Conservation (phyloP, 2,888 invertebrate genomes). For the Hololepta plana region DNA sequence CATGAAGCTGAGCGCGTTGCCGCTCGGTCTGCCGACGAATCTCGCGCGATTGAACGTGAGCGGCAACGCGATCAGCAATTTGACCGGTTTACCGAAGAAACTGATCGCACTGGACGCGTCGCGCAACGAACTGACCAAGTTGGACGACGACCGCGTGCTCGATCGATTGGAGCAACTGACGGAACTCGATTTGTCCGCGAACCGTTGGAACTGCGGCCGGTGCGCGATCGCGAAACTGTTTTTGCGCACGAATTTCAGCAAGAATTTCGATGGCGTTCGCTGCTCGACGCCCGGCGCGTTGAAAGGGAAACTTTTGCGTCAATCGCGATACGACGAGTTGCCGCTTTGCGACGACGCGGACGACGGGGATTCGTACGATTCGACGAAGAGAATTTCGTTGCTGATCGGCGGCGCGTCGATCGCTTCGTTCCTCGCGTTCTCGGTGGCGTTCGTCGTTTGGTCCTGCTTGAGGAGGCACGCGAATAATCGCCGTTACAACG, state of each 20-base stretch:
- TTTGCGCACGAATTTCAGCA: conserved; percentile 35
- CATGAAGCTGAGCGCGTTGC: conserved; percentile 35
- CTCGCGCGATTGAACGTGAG: conserved; percentile 53
- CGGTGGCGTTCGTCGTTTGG: conserved; percentile 31
- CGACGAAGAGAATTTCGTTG: too few relatives aligned
- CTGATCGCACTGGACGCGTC: conserved; percentile 51
- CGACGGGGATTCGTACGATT: too few relatives aligned
- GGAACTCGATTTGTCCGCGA: conserved; percentile 35
- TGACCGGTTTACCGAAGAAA: conserved; percentile 38
- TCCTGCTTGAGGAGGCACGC: conserved; percentile 52
- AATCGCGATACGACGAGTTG: conserved; percentile 24
- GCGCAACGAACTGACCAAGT: conserved; percentile 48
- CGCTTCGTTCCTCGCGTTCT: conserved; percentile 31
- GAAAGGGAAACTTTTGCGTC: conserved; percentile 27
- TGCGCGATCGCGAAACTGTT: conserved; percentile 42
- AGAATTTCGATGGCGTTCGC: conserved; percentile 32
- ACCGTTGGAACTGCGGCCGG: conserved; percentile 50
- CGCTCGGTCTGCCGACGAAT: conserved; percentile 36
- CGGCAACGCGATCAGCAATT: conserved; percentile 43
- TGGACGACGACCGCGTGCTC: conserved; percentile 38
- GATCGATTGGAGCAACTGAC: conserved; percentile 38
- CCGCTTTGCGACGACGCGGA: conserved; percentile 30
- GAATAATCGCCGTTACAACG: conserved; percentile 31
- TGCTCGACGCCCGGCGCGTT: conserved; percentile 40
- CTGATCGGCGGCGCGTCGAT: conserved; percentile 30